A percentile compares a stretch with the other conserved stretches of the same genome.
phyloP scores from a whole-genome alignment of 2,888 invertebrate species.

The Odontocolon sp. region DNA sequence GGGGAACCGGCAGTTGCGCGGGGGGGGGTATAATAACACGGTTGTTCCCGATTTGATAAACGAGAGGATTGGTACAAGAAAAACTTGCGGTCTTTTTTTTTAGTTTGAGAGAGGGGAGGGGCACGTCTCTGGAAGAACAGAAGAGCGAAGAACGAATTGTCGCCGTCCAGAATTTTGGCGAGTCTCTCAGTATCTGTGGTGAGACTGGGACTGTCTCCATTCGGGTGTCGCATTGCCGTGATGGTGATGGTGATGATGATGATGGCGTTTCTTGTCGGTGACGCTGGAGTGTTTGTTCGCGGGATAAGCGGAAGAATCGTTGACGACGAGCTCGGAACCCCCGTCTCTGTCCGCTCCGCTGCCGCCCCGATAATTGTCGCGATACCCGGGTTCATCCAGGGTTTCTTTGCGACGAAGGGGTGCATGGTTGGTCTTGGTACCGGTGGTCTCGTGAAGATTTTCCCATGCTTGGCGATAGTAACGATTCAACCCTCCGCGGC shows the following conservation, averaged over 20 bases:
- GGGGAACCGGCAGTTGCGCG: no score
- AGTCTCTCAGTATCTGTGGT: slow-evolving; percentile 81
- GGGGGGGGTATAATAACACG: neutral
- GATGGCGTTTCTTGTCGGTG: slow-evolving; percentile 86
- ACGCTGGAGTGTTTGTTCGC: slow-evolving; percentile 81
- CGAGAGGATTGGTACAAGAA: no score
- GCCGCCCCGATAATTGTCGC: slow-evolving; percentile 77
- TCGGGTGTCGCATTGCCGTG: slow-evolving; percentile 82
- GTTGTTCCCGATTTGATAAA: neutral
- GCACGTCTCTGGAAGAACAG: slow-evolving; percentile 32
- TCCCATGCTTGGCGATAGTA: slow-evolving; percentile 97
- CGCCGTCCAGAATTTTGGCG: neutral
- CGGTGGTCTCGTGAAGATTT: slow-evolving; percentile 92
- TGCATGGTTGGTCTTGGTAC: slow-evolving; percentile 84
- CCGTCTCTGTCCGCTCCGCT: slow-evolving; percentile 83
- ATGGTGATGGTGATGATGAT: slow-evolving; percentile 89
- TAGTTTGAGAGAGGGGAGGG: neutral
- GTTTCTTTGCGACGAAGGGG: slow-evolving; percentile 87
- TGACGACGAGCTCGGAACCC: slow-evolving; percentile 87
- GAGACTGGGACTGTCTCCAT: slow-evolving; percentile 83
- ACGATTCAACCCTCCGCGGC: slow-evolving; percentile 90
- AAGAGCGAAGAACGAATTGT: slow-evolving; percentile 9
- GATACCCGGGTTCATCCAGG: slow-evolving; percentile 84
- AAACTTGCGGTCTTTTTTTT: no score
- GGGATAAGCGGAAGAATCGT: slow-evolving; percentile 82